Conservation (phyloP, 2,888 invertebrate species). For the Trachelus tabidus region DNA sequence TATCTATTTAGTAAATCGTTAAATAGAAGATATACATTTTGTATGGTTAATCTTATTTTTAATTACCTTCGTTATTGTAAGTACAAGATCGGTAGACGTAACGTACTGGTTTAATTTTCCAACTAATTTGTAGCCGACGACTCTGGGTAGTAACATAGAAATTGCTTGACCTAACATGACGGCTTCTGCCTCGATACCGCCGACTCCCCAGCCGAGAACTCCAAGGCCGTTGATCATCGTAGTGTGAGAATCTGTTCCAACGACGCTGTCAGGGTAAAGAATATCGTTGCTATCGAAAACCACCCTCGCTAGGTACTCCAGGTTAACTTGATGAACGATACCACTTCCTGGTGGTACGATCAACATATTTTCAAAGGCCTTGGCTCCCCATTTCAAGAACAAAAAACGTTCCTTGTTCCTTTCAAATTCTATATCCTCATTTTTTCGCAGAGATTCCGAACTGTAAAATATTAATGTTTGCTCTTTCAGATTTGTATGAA, state of each 20-base stretch:
- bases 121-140: slow-evolving; percentile 91
- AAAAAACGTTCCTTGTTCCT: slow-evolving; percentile 95
- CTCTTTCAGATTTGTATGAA: background rate
- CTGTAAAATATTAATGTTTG: background rate
- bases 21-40: background rate
- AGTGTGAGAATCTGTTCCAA: slow-evolving; percentile 98
- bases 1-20: background rate
- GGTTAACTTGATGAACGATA: slow-evolving; percentile 98
- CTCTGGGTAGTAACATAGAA: slow-evolving; percentile 95
- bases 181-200: slow-evolving; percentile 98
- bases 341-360: slow-evolving; percentile 99
- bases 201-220: slow-evolving; percentile 96
- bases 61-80: slow-evolving; percentile 93
- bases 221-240: slow-evolving; percentile 99
- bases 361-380: slow-evolving; percentile 94
- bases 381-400: slow-evolving; percentile 98
- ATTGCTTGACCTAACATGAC: slow-evolving; percentile 99
- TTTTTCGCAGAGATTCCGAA: slow-evolving; percentile 85
- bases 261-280: slow-evolving; percentile 90
- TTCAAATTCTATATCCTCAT: slow-evolving; percentile 94
- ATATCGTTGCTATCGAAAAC: slow-evolving; percentile 80
- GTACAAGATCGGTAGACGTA: slow-evolving; percentile 96
- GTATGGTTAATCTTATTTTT: slow-evolving; percentile 8
- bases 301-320: slow-evolving; percentile 92
- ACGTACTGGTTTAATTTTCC: slow-evolving; percentile 85